Evolutionary conservation across 2,888 invertebrate species (phyloP).

Genomic region (Lepidocyrtoides sp.): DNA sequence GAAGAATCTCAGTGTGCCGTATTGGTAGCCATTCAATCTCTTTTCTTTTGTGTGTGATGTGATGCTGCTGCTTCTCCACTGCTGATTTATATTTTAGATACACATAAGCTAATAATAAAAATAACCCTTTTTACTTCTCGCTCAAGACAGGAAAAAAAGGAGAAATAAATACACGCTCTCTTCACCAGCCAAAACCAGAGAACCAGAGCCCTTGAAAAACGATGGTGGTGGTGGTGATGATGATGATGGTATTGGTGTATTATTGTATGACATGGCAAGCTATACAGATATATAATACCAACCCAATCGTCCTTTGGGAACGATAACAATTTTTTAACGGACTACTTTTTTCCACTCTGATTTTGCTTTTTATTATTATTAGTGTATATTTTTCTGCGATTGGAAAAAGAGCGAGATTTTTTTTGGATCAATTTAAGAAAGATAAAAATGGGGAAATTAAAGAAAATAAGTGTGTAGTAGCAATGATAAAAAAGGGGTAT

Average conservation of each 20-base stretch:
- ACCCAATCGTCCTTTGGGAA: conserved; percentile 61
- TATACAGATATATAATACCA: background rate
- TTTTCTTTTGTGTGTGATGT: conserved; percentile 48
- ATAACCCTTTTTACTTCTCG: conserved; percentile 30
- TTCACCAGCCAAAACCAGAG: conserved; percentile 7
- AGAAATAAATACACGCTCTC: conserved; percentile 13
- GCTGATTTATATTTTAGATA: conserved; percentile 66
- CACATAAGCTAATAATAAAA: conserved; percentile 67
- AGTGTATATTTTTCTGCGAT: background rate
- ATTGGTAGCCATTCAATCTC: conserved; percentile 56
- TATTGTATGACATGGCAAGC: background rate
- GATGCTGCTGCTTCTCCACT: conserved; percentile 51
- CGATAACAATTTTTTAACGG: conserved; percentile 73
- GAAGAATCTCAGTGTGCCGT: conserved; percentile 47
- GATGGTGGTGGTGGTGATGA: background rate
- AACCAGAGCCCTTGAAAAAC: conserved; percentile 58
- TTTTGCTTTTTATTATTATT: conserved; percentile 20
- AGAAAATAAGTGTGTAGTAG: conserved; percentile 28
- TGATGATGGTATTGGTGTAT: background rate
- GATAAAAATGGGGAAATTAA: conserved; percentile 54
- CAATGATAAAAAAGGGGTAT: conserved; percentile 14
- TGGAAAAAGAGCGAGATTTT: conserved; percentile 51
- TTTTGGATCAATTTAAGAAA: conserved; percentile 72
- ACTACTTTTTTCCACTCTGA: conserved; percentile 49
- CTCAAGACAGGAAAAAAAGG: conserved; percentile 31